Base-by-base conservation (phyloP, 92 coral and sea anemone genomes). In the Montipora capitata region DNA sequence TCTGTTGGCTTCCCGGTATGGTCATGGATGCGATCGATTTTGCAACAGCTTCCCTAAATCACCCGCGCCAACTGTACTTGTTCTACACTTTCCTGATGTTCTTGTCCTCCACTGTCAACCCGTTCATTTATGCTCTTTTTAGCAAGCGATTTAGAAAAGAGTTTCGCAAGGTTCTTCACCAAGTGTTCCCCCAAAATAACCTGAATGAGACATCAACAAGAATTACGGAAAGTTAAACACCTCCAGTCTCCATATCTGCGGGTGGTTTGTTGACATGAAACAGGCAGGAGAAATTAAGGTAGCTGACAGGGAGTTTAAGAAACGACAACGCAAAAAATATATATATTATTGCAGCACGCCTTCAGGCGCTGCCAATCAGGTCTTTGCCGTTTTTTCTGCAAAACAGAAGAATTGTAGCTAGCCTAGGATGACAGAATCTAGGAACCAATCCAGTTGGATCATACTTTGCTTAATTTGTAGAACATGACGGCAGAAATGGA, bases 21-120 rank as follows among this genome's bases (percentile, higher is more conserved):
- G 89, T 76, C 41, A 85, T 77, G 56, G 89, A 85, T 66, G 61
- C 58, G 4, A 85, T 77, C 40, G 89, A 85, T 74, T 61, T 67
- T 38, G 83, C 17, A 54, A 85, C 65, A 43, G 89, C 83, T 4
- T 58, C 82, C 12, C 82, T 77, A 11, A 65, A 11, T 16, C 83
- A 76, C 57, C 82, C 82, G 11, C 87, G 89, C 2, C 89, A 85
- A 35, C 70, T 85, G 43, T 85, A 85, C 67, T 38, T 85, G 64
- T 76, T 85, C 69, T 85, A 85, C 56, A 77, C 82, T 9, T 76
- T 74, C 48, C 45, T 85, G 89, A 83, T 77, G 35, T 85, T 85
- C 57, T 16, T 76, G 45, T 85, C 89, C 27, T 85, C 89, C 58
- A 85, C 89, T 0, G 76, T 85, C 52, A 85, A 85, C 89, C 89